Evolutionary conservation across 2,888 invertebrate genomes (phyloP).

Genomic region (Rhingia rostrata): DNA sequence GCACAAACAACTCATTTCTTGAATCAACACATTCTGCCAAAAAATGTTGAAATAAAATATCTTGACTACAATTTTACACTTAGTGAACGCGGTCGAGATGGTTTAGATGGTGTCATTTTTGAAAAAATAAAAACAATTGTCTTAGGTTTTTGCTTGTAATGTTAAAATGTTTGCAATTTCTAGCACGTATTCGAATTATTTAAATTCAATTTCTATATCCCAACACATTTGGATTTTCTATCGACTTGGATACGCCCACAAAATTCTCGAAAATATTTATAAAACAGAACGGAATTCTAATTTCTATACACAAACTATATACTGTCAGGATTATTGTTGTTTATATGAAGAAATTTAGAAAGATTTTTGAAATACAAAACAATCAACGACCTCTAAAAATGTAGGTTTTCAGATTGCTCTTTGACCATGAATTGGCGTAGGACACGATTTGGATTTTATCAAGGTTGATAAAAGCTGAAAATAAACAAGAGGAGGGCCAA

Average conservation of each 20-base stretch:
- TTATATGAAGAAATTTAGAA: background rate
- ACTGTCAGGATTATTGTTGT: background rate
- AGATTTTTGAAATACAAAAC: constrained; percentile 42
- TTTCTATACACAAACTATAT: constrained; percentile 9
- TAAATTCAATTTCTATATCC: background rate
- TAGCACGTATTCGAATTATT: constrained; percentile 39
- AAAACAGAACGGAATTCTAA: constrained; percentile 9
- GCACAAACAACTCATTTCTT: constrained; percentile 58
- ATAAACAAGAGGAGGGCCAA: background rate
- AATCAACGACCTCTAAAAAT: constrained; percentile 42
- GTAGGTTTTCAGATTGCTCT: constrained; percentile 26
- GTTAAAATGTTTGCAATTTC: constrained; percentile 10
- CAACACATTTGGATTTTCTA: background rate
- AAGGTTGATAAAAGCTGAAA: constrained; percentile 16
- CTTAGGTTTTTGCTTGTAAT: constrained; percentile 5
- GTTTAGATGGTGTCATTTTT: background rate
- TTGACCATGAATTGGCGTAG: constrained; percentile 21
- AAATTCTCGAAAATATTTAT: constrained; percentile 45
- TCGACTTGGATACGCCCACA: constrained; percentile 29
- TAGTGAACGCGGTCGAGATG: constrained; percentile 19
- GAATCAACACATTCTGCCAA: constrained; percentile 53
- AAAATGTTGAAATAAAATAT: constrained; percentile 64
- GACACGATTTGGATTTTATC: constrained; percentile 4
- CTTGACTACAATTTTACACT: constrained; percentile 66
- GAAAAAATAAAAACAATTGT: constrained; percentile 12